Evolutionary conservation across 2,888 invertebrate species (phyloP).

Genomic region (Smittia aterrima): DNA sequence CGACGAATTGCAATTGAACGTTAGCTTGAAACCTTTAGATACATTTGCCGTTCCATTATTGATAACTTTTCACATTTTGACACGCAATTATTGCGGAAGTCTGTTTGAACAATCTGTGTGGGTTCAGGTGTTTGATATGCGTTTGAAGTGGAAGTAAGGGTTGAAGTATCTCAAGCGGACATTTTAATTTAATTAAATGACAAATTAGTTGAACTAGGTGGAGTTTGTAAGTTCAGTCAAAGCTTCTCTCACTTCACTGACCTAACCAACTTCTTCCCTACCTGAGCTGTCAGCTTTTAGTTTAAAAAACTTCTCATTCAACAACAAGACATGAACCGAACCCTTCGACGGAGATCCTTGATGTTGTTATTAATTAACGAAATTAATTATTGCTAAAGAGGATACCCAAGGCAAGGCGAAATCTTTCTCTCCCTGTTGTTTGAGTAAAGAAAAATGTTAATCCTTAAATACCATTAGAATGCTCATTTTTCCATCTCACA

Average conservation of each 20-base stretch:
- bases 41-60: background rate
- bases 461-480: slow-evolving; percentile 42
- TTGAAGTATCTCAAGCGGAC: background rate
- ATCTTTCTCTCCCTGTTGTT: background rate
- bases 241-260: background rate
- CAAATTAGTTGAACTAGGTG: background rate
- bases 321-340: background rate
- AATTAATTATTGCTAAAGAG: slow-evolving; percentile 37
- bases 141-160: background rate
- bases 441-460: slow-evolving; percentile 32
- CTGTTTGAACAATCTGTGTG: background rate
- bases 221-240: background rate
- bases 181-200: slow-evolving; percentile 2
- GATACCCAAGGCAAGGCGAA: background rate
- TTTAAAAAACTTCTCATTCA: no score
- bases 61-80: slow-evolving; percentile 20
- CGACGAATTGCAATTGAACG: slow-evolving; percentile 15
- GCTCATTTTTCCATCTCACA: slow-evolving; percentile 39
- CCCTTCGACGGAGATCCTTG: slow-evolving; percentile 16
- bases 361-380: slow-evolving; percentile 40
- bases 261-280: no score
- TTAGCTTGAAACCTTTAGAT: background rate
- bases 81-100: slow-evolving; percentile 23
- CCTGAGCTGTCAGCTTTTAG: no score
- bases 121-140: background rate